Conservation (phyloP, 1,140 invertebrate species). For the Zaprionus taronus region DNA sequence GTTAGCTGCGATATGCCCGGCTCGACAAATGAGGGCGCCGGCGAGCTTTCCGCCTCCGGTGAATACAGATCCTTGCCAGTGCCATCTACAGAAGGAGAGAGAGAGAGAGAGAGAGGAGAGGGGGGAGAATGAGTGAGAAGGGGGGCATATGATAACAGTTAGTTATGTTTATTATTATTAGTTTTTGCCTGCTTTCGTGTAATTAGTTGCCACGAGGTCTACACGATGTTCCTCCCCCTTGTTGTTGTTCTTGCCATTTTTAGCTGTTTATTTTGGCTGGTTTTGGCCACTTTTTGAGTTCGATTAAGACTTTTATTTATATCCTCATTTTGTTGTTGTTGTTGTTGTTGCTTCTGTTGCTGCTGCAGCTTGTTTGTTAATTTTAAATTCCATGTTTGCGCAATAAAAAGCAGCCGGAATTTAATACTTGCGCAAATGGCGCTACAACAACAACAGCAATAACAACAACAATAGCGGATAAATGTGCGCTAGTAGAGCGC, state of each 20-base stretch:
- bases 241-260: neutral
- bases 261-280: no score
- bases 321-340: neutral
- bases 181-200: conserved; percentile 41
- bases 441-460: conserved; percentile 8
- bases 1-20: conserved; percentile 63
- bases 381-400: conserved; percentile 81
- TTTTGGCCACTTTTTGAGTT: conserved; percentile 49
- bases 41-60: conserved; percentile 87
- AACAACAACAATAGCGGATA: conserved; percentile 12
- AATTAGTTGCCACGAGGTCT: conserved; percentile 51
- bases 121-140: conserved; percentile 19
- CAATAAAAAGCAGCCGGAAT: conserved; percentile 72
- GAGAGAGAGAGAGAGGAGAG: conserved; percentile 15
- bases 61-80: conserved; percentile 89
- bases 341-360: neutral
- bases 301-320: conserved; percentile 53
- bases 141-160: conserved; percentile 46
- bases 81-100: conserved; percentile 63
- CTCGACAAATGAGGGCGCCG: conserved; percentile 84
- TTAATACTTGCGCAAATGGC: conserved; percentile 74
- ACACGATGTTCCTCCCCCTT: neutral
- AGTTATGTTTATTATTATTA: conserved; percentile 66
- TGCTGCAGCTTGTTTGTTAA: conserved; percentile 73
- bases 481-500: conserved; percentile 5